Evolutionary conservation across 2,888 invertebrate genomes (phyloP).

Genomic region (Aethes cnicana): DNA sequence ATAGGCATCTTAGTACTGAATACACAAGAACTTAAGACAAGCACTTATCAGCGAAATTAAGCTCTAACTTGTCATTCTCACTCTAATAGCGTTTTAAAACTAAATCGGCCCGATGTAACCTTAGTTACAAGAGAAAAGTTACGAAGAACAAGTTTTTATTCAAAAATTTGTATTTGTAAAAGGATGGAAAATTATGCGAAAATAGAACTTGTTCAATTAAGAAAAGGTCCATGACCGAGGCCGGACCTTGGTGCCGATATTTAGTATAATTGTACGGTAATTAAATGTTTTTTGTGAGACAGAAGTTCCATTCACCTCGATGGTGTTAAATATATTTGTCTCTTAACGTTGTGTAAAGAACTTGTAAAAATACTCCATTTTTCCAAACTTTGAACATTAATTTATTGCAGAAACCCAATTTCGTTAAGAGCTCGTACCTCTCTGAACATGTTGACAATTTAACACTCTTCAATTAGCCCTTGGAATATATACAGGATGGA

Average conservation of each 20-base stretch:
- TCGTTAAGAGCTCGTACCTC: too few species aligned
- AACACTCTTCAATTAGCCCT: too few species aligned
- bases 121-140: conserved; percentile 5
- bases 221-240: conserved; percentile 23
- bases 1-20: too few species aligned
- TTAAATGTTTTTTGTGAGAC: conserved; percentile 6
- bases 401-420: neutral
- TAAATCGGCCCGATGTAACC: neutral
- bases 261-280: conserved; percentile 12
- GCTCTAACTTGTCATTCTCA: too few species aligned
- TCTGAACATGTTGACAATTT: too few species aligned
- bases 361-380: too few species aligned
- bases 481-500: too few species aligned
- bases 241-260: conserved; percentile 9
- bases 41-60: too few species aligned
- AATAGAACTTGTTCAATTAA: conserved; percentile 27
- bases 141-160: conserved; percentile 5
- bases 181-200: conserved; percentile 11
- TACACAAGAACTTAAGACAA: too few species aligned
- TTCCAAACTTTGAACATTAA: too few species aligned
- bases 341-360: too few species aligned
- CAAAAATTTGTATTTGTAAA: conserved; percentile 1
- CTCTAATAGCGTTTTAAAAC: too few species aligned
- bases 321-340: neutral
- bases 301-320: conserved; percentile 11